phyloP scores from a whole-genome alignment of 2,113 vertebrate species.

The Sander vitreus region DNA sequence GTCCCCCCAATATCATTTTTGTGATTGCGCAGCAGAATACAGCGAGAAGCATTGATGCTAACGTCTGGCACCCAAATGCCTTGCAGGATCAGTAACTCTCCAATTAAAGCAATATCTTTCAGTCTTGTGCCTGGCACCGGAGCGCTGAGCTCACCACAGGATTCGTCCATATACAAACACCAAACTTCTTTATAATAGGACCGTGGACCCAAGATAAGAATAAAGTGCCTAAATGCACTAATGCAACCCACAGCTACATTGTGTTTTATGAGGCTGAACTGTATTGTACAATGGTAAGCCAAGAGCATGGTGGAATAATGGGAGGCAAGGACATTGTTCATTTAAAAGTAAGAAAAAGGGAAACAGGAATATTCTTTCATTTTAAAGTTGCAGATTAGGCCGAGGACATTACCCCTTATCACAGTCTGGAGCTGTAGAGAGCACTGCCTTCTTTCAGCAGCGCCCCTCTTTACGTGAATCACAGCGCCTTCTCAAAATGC shows the following conservation, averaged over 20 bases:
- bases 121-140: slow-evolving; percentile 70
- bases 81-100: slow-evolving; percentile 85
- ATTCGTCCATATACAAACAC: slow-evolving; percentile 62
- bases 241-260: slow-evolving; percentile 62
- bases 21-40: slow-evolving; percentile 86
- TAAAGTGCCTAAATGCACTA: slow-evolving; percentile 67
- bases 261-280: slow-evolving; percentile 70
- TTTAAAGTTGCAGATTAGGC: slow-evolving; percentile 70
- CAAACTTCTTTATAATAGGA: slow-evolving; percentile 67
- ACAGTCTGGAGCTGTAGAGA: slow-evolving; percentile 50
- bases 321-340: slow-evolving; percentile 45
- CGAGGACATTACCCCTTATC: slow-evolving; percentile 71
- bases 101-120: slow-evolving; percentile 85
- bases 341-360: slow-evolving; percentile 65
- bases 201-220: slow-evolving; percentile 64
- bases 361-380: slow-evolving; percentile 61
- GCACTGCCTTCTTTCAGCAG: slow-evolving; percentile 45
- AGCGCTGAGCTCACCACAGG: slow-evolving; percentile 71
- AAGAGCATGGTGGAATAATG: slow-evolving; percentile 57
- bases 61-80: slow-evolving; percentile 83
- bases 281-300: slow-evolving; percentile 52
- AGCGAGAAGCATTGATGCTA: slow-evolving; percentile 80
- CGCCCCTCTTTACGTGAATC: slow-evolving; percentile 52
- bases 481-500: slow-evolving; percentile 73
- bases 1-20: slow-evolving; percentile 87